Evolutionary conservation across 2,888 invertebrate species (phyloP), one percentile per base, ranked within the genome.

Genomic region (Leptinotarsa peninsularis): DNA sequence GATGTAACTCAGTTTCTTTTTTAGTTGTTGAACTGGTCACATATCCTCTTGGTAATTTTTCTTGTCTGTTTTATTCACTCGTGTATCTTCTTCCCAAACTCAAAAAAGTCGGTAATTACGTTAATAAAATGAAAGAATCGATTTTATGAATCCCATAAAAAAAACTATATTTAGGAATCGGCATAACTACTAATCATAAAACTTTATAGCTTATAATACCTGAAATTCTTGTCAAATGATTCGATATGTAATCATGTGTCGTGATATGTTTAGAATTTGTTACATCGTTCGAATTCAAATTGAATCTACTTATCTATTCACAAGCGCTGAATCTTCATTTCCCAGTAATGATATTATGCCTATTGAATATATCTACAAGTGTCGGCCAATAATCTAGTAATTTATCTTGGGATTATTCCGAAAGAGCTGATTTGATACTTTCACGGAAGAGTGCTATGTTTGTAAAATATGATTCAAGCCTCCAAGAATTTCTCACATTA

Each of bases 381-480:
- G 76, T 75, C 75, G 73, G 71, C 76, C 75, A 80, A 78, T 80
- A 81, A 82, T 82, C 80, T 77, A 81, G 78, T 80, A 80, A 82
- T 81, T 82, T 82, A 82, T 81, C 79, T 78, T 60, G 71, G 79
- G 83, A 85, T 84, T 84, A 85, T 83, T 85, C 80, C 81, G 82
- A 84, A 85, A 83, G 82, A 84, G 82, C 83, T 43, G 81, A 81
- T 81, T 76, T 71, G 67, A 81, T 83, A 85, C 85, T 84, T 85
- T 85, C 85, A 84, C 85, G 84, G 85, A 85, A 84, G 33, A 33
- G 33, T 33, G 84, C 84, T 70, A 79, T 80, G 81, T 79, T 79
- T 81, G 78, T 80, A 75, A 80, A 82, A 81, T 79, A 77, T 78
- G 76, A 76, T 72, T 67, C 75, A 74, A 70, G 75, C 71, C 74